A percentile compares a stretch with the other conserved stretches of the same genome.
These are phyloP conservation scores for Mesocentrotus franciscanus DNA, from an alignment of 53 echinoderm and acorn worm species.

Conservation along the genomic window DNA sequence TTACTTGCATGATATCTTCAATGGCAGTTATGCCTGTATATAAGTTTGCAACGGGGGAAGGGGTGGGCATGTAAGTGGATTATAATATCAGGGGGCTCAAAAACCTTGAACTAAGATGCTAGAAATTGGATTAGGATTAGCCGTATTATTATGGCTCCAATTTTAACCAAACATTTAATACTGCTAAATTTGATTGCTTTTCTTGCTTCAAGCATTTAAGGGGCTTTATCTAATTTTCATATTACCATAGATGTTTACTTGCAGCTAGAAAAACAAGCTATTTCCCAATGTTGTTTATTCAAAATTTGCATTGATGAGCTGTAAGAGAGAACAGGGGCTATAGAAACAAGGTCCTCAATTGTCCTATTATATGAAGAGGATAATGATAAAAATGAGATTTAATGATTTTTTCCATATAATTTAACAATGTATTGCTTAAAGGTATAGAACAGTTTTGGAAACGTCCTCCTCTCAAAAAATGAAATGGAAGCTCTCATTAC, in stretches of 20 bases:
- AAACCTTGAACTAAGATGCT: conserved; percentile 12
- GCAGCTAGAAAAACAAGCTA: background rate
- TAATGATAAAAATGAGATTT: background rate
- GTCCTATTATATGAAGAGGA: background rate
- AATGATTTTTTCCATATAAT: background rate
- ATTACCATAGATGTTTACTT: background rate
- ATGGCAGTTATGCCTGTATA: background rate
- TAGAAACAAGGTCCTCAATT: no score
- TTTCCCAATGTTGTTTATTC: background rate
- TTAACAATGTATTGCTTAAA: no score
- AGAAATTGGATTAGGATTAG: conserved; percentile 39
- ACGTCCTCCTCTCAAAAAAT: no score
- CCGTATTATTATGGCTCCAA: background rate
- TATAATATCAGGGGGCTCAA: conserved; percentile 20
- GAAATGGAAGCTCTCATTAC: no score
- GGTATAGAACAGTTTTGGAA: no score
- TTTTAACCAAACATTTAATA: background rate
- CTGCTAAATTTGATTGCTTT: conserved; percentile 32
- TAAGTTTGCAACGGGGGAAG: background rate
- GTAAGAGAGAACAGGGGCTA: background rate
- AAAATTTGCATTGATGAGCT: background rate
- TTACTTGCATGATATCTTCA: no score
- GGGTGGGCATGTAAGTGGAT: background rate
- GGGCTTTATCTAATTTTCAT: background rate
- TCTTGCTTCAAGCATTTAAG: background rate